Evolutionary conservation across 2,113 vertebrate genomes (phyloP), one percentile per base, ranked within the genome.

Genomic region (Lampris megalopsis): DNA sequence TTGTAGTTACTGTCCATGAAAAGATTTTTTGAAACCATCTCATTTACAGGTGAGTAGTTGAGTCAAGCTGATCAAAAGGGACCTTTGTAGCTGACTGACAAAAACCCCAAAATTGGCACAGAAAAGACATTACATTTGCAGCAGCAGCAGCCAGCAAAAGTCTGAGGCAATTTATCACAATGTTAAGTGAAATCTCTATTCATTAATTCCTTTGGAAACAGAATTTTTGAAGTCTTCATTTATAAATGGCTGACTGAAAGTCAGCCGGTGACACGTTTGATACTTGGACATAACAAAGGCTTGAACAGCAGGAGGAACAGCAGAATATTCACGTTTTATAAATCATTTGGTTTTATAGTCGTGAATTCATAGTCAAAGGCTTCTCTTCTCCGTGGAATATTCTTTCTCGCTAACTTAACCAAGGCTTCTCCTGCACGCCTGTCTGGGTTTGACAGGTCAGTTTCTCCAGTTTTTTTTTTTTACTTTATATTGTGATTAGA

Each of bases 11-110:
- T 82, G 24, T 67, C 36, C 41, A 65, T 71, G 60, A 9, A 72
- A 87, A 80, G 68, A 73, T 79, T 66, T 42, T 59, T 45, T 59
- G 43, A 80, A 77, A 76, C 77, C 38, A 80, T 89, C 56, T 66
- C 72, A 87, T 76, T 74, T 56, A 63, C 45, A 77, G 53, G 69
- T 76, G 66, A 67, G 64, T 43, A 62, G 75, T 80, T 79, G 69
- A 85, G 56, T 81, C 69, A 72, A 66, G 54, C 69, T 76, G 77
- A 81, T 80, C 68, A 77, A 87, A 75, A 78, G 66, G 80, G 77
- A 66, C 11, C 60, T 52, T n/a, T 80, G 76, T 81, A 71, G 77
- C 66, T 68, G 52, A n/a, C 11, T 71, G 53, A 81, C 68, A 37
- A 62, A 5, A 72, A 24, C 24, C 24, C 24, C 24, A 24, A 24